Evolutionary conservation across 2,888 invertebrate genomes (phyloP), one percentile per base, ranked within the genome.

Genomic region (Nymphalis urticae): DNA sequence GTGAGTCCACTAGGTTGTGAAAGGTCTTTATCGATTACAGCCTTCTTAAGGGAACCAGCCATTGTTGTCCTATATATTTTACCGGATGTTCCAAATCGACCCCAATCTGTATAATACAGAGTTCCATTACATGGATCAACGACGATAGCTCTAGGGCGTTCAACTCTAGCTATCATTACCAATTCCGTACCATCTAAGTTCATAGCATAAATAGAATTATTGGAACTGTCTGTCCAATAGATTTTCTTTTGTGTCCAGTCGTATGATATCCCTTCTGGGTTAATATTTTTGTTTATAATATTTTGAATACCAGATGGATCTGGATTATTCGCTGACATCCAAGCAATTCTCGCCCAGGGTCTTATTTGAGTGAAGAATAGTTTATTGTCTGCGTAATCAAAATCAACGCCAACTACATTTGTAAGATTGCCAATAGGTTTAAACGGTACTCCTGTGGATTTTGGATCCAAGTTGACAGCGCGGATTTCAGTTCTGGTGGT

Each of bases 161-260:
- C 98, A 0, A 98, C 99, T 78, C 97, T 93, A 0, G 98, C 96
- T 68, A 99, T 97, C 96, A 97, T 98, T 0, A 98, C 97, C 61
- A 97, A 88, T 77, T 97, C 96, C 0, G 95, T 93, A 2, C 98
- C 97, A 80, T 98, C 97, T 27, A 97, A 89, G 82, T 98, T 98
- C 97, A 99, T 97, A 0, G 98, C 97, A 80, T 98, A 98, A 67
- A 98, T 98, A 16, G 97, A 97, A 79, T 97, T 97, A 78, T 98
- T 98, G 0, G 97, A 96, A 42, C 98, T 97, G 81, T 99, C 99
- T 0, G 99, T 98, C 98, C 98, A 99, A 86, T 99, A 99, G 50
- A 99, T 95, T 85, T 98, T 99, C 83, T 97, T 97, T 77, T 98
- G 98, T 0, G 99, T 97, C 99, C 99, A 99, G 83, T 99, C 99